These are phyloP conservation scores for Ceyx erithaca DNA, from an alignment of 2,797 vertebrate genomes.

Conservation along the genomic window DNA sequence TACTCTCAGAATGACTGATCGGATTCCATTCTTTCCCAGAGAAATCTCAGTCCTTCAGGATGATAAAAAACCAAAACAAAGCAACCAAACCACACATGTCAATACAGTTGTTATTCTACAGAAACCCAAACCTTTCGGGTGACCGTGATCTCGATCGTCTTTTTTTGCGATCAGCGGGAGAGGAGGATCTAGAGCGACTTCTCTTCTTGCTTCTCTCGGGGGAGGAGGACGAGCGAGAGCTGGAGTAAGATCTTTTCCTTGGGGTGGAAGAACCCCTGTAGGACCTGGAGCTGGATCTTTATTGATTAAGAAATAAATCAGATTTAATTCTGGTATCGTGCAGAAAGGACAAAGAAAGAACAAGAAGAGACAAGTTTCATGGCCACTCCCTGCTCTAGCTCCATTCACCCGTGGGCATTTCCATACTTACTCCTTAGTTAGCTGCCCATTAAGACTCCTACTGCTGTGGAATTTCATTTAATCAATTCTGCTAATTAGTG, in stretches of 20 bases:
- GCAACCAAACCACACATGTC: constrained; percentile 34
- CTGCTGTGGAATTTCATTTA: constrained; percentile 18
- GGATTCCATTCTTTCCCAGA: constrained; percentile 35
- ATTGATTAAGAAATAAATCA: constrained; percentile 91
- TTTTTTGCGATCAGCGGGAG: constrained; percentile 96
- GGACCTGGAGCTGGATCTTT: constrained; percentile 99
- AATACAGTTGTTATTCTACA: constrained; percentile 94
- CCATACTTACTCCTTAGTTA: constrained; percentile 78
- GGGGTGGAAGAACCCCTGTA: constrained; percentile 94
- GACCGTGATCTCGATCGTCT: constrained; percentile 97
- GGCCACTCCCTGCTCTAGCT: neutral
- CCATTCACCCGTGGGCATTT: neutral
- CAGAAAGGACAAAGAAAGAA: constrained; percentile 55
- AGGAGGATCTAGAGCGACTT: constrained; percentile 96
- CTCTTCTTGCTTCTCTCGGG: constrained; percentile 94
- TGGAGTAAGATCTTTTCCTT: constrained; percentile 92
- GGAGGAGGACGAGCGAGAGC: constrained; percentile 90
- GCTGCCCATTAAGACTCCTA: constrained; percentile 55
- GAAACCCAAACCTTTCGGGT: constrained; percentile 99
- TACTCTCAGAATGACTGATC: constrained; percentile 36
- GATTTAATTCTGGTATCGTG: constrained; percentile 80
- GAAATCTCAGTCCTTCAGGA: constrained; percentile 27
- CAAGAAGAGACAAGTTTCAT: constrained; percentile 36
- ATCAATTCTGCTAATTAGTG: neutral
- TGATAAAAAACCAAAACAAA: neutral